Evolutionary conservation across 37 sponge, comb jelly and placozoan species (phyloP).

Genomic region (Petrosia ficiformis): DNA sequence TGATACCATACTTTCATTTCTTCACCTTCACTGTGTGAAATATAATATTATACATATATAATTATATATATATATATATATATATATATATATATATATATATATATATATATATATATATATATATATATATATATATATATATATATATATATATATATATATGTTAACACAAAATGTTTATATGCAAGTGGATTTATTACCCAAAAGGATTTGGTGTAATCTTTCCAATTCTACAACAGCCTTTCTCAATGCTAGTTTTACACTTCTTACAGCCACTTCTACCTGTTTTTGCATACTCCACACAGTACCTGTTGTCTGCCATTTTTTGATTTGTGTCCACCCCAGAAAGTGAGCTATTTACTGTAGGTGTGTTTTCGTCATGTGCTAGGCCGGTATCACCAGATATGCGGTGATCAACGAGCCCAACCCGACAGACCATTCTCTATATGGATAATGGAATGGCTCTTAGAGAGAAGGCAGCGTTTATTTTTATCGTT

Average conservation of each 20-base stretch:
- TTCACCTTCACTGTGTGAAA: constrained; percentile 93
- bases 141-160: too few relatives aligned
- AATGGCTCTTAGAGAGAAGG: neutral
- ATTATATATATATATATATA: too few relatives aligned
- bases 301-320: constrained; percentile 75
- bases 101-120: too few relatives aligned
- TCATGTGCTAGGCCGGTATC: neutral
- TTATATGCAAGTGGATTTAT: neutral
- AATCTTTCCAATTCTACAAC: constrained; percentile 81
- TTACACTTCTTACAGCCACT: constrained; percentile 98
- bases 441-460: neutral
- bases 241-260: constrained; percentile 80
- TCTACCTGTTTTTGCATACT: constrained; percentile 91
- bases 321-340: neutral
- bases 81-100: too few relatives aligned
- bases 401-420: too few relatives aligned
- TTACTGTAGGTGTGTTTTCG: neutral
- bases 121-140: too few relatives aligned
- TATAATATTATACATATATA: too few relatives aligned
- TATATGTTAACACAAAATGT: too few relatives aligned
- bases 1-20: constrained; percentile 96
- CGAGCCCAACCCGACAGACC: too few relatives aligned
- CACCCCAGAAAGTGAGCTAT: neutral
- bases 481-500: neutral
- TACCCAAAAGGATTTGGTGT: constrained; percentile 83